Conservation (phyloP, 2,113 vertebrate species). For the Strix aluco region DNA sequence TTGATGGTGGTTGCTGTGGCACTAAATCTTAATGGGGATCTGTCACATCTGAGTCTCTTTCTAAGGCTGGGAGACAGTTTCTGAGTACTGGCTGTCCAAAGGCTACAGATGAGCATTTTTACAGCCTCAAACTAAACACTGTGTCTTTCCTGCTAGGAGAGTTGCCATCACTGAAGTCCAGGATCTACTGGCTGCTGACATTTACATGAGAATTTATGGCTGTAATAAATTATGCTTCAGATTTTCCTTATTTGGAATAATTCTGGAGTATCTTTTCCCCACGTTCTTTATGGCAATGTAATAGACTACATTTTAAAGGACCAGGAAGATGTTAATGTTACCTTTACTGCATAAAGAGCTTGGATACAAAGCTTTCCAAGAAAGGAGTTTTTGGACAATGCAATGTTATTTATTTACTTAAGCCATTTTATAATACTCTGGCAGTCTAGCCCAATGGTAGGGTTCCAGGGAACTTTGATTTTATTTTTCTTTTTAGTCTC, state of each 20-base stretch:
- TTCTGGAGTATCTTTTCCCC: background rate
- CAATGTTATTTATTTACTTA: constrained; percentile 40
- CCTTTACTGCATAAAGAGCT: background rate
- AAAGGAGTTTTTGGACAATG: constrained; percentile 3
- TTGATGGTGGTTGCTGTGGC: background rate
- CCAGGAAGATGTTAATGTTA: constrained; percentile 1
- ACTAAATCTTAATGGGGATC: background rate
- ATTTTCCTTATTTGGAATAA: constrained; percentile 48
- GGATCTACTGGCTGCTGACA: constrained; percentile 27
- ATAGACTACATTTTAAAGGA: background rate
- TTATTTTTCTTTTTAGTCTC: background rate
- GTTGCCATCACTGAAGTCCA: constrained; percentile 14
- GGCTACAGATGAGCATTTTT: background rate
- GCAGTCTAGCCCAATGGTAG: background rate
- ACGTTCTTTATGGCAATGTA: background rate
- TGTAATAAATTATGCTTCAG: constrained; percentile 18
- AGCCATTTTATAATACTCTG: constrained; percentile 42
- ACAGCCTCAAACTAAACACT: constrained; percentile 43
- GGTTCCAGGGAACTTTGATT: background rate
- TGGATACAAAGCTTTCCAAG: constrained; percentile 9
- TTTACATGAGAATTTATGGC: constrained; percentile 34
- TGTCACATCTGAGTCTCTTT: background rate
- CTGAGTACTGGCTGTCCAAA: background rate
- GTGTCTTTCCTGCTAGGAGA: background rate
- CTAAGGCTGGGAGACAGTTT: background rate